A percentile compares a stretch with the other conserved stretches of the same genome.
These are phyloP conservation scores for Prosapia bicincta DNA, from an alignment of 2,888 invertebrate species.

Conservation along the genomic window DNA sequence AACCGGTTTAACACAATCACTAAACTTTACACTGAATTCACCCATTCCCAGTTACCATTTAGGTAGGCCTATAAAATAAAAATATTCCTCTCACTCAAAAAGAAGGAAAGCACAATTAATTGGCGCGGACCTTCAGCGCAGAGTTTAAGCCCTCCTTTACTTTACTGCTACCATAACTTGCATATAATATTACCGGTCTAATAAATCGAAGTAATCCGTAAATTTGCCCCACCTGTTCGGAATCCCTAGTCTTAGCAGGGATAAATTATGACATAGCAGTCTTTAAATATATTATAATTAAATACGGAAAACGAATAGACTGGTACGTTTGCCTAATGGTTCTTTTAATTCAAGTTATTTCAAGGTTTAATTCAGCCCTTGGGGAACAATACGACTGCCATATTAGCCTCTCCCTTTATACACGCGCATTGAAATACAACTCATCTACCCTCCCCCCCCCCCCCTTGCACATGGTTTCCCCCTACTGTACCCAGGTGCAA, in stretches of 20 bases:
- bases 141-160: background rate
- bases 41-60: too few relatives aligned
- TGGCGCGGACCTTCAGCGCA: too few relatives aligned
- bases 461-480: background rate
- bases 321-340: background rate
- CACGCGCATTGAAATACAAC: background rate
- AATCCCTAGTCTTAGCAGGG: background rate
- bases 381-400: background rate
- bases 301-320: background rate
- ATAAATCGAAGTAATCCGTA: background rate
- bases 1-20: too few relatives aligned
- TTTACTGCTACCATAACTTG: background rate
- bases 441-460: background rate
- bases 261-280: background rate
- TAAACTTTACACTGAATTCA: too few relatives aligned
- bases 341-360: background rate
- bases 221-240: background rate
- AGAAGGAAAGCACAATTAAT: too few relatives aligned
- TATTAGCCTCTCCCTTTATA: background rate
- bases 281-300: background rate
- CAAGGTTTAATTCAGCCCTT: background rate
- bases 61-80: too few relatives aligned
- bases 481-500: background rate
- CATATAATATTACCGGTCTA: background rate
- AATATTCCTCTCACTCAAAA: too few relatives aligned